Base-by-base conservation (phyloP, 2,888 invertebrate species). In the Argyresthia goedartella region DNA sequence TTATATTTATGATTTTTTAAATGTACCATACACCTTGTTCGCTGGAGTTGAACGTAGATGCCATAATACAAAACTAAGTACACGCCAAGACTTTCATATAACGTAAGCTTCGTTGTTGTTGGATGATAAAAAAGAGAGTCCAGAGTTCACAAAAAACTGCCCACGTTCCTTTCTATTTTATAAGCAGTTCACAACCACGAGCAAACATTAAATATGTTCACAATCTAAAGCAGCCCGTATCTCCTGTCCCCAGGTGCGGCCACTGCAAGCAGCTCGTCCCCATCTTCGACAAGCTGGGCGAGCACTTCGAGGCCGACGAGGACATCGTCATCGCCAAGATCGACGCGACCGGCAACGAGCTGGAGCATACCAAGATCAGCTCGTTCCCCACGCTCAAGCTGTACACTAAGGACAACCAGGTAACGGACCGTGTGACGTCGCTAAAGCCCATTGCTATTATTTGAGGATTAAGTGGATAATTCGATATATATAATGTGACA, bases 211-310 rank as follows among this genome's bases (percentile, higher is more conserved):
- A 11, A 39, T 6, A 25, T 33, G 10, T 8, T 43, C 43, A 16
- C 46, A 46, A 1, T 46, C 10, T 11, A 15, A n/a, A 11, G 15
- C 39, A 39, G 4, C 4, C 47, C 49, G 15, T 13, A 15, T 16
- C 10, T 53, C 36, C 7, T 42, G n/a, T n/a, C 10, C 39, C 0
- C 64, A 88, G 88, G 88, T 96, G 95, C 86, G 98, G 97, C 56
- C 99, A 99, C 81, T 99, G 99, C 91, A 98, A 99, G 76, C 96
- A 98, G 79, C 89, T 99, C 68, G 95, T 90, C 52, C 99, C 99
- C 33, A 98, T 98, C 81, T 99, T 97, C 88, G 98, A 99, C 61
- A 90, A 98, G 89, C 89, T 98, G 66, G 98, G 92, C 58, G 98
- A 98, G 76, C 95, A 98, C 81, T 99, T 92, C 88, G 92, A 93